Evolutionary conservation across 1,140 invertebrate species (phyloP).

Genomic region (Brachionus rotundiformis): DNA sequence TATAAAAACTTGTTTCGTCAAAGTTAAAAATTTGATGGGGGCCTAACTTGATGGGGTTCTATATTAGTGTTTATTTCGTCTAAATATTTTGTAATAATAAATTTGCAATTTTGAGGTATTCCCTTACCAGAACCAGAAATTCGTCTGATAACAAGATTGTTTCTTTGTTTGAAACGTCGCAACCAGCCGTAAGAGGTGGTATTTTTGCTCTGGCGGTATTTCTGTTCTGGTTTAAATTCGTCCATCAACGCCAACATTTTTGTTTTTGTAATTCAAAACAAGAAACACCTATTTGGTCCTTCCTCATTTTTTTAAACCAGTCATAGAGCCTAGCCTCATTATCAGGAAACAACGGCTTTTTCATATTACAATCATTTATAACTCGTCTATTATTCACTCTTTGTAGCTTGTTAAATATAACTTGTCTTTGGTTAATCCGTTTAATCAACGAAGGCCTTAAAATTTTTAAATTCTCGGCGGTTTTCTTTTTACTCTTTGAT

Average conservation of each 20-base stretch:
- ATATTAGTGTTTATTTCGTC: slow-evolving; percentile 2
- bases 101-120: slow-evolving; percentile 4
- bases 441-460: slow-evolving; percentile 7
- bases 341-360: slow-evolving; percentile 26
- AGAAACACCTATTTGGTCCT: slow-evolving; percentile 34
- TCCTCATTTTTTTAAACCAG: not conserved
- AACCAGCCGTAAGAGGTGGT: slow-evolving; percentile 28
- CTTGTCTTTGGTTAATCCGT: slow-evolving; percentile 1
- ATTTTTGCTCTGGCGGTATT: not conserved
- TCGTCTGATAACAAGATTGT: slow-evolving; percentile 10
- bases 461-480: slow-evolving; percentile 4
- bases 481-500: slow-evolving; percentile 67
- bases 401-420: slow-evolving; percentile 9
- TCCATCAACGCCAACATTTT: not conserved
- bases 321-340: slow-evolving; percentile 29
- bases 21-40: not conserved
- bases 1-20: slow-evolving; percentile 2
- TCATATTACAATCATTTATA: not conserved
- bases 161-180: not conserved
- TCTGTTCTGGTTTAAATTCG: not conserved
- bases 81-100: not conserved
- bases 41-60: not conserved
- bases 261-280: slow-evolving; percentile 24
- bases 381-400: not conserved
- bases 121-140: slow-evolving; percentile 39